These are phyloP conservation scores for Ditylenchus dipsaci DNA, from an alignment of 1,140 invertebrate genomes.

Conservation along the genomic window DNA sequence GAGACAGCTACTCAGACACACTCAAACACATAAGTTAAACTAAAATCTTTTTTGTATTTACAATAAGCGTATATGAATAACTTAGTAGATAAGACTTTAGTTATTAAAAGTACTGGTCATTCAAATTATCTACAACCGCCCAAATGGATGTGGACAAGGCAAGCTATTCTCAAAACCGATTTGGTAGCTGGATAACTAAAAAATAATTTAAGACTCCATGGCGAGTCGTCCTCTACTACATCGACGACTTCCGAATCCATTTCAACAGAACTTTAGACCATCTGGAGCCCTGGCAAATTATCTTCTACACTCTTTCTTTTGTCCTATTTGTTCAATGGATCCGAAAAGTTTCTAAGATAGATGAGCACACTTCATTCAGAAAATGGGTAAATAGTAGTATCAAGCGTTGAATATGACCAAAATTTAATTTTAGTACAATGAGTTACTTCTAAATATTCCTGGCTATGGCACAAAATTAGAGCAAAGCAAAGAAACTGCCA, in stretches of 20 bases:
- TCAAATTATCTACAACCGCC: too few species aligned
- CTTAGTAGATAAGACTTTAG: too few species aligned
- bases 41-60: too few species aligned
- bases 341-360: slow-evolving; percentile 41
- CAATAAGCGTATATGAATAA: too few species aligned
- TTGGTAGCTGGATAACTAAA: too few species aligned
- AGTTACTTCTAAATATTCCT: slow-evolving; percentile 26
- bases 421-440: slow-evolving; percentile 4
- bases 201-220: slow-evolving; percentile 39
- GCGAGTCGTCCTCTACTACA: slow-evolving; percentile 31
- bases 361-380: slow-evolving; percentile 32
- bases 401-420: background rate
- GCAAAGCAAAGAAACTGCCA: slow-evolving; percentile 17
- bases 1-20: too few species aligned
- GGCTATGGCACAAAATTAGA: slow-evolving; percentile 31
- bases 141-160: too few species aligned
- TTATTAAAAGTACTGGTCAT: too few species aligned
- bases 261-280: slow-evolving; percentile 42
- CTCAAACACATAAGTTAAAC: too few species aligned
- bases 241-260: slow-evolving; percentile 33
- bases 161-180: too few species aligned
- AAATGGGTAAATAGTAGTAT: slow-evolving; percentile 16
- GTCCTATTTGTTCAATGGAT: slow-evolving; percentile 44
- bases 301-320: slow-evolving; percentile 39
- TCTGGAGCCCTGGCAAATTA: slow-evolving; percentile 46